Base-by-base conservation (phyloP, 2,113 vertebrate genomes). In the Antechinus flavipes region DNA sequence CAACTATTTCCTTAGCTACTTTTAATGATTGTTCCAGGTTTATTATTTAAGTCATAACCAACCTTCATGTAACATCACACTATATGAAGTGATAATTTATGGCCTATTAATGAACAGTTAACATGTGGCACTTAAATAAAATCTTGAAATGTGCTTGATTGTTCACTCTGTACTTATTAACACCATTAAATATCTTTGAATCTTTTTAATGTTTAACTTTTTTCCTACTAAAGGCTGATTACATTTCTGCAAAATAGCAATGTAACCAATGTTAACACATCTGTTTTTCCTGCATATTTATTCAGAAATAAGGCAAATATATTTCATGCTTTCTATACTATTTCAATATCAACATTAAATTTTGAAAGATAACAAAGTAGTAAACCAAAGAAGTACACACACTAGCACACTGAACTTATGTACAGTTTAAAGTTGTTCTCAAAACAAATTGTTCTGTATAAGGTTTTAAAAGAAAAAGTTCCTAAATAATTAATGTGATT, bases 241-340 rank as follows among this genome's bases (percentile, higher is more conserved):
- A 16, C 42, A 54, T 24, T 35, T 95, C 42, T 90, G 12, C 49
- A 54, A 52, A 26, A 94, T 46, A 54, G 14, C 54, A 53, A 93
- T 12, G 54, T 11, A 54, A 24, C 27, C 76, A 26, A 0, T 16
- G 89, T 35, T 3, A 16, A 90, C 26, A 58, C 0, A 6, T 54
- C 3, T 23, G 14, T 27, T 50, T 50, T 14, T 42, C 53, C 47
- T 53, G 90, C 49, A 22, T 4, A 30, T 93, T 49, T 7, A 91
- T 90, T 93, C 0, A 96, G 50, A 46, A 25, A 95, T 94, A 46
- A 97, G 95, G 91, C 94, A 50, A 84, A 10, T 2, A 23, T 11
- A 26, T 35, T 49, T 14, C 23, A 6, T 2, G 52, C 10, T 12
- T 90, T 50, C 47, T 91, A 0, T 0, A 26, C 56, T 47, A 91